Evolutionary conservation across 2,113 vertebrate species (phyloP), one percentile per base, ranked within the genome.

Genomic region (Seriola quinqueradiata): DNA sequence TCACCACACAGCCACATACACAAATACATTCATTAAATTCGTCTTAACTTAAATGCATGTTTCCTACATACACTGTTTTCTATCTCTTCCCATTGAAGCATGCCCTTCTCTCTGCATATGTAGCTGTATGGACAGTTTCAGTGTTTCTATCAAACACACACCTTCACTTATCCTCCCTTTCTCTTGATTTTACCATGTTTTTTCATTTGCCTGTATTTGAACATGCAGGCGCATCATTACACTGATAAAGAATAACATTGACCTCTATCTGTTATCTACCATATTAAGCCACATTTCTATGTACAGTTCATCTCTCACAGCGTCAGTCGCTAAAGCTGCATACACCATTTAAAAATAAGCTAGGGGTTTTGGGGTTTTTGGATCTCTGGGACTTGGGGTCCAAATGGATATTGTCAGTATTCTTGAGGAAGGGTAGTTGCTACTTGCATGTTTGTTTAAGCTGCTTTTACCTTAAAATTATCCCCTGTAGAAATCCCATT

Each of bases 361-460:
- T 91, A 82, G 19, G 61, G 78, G 54, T 69, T 28, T 72, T 25
- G 5, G 77, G 55, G 6, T 13, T 5, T 59, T 82, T 32, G 60
- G 70, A 40, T 78, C 68, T 60, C 2, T 52, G 34, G 38, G 36
- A 76, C 21, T 64, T 10, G 40, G 42, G 63, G 68, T 75, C 8
- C 23, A 70, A 36, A 36, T 16, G 55, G 32, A 75, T 58, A 34
- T n/a, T 25, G 12, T 42, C 23, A 42, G 50, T 70, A 82, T 78
- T 84, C 60, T 81, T 17, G 5, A 75, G 21, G 46, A 86, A 78
- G 32, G 63, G n/a, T 80, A 73, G 65, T 74, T 67, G 73, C 82
- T 79, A 59, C 16, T 75, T 93, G 91, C 91, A 93, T 94, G 91
- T 90, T 88, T 83, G 73, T 87, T 83, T 78, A 69, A 65, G 81